Evolutionary conservation across 2,113 vertebrate species (phyloP).

Genomic region (Podiceps cristatus): DNA sequence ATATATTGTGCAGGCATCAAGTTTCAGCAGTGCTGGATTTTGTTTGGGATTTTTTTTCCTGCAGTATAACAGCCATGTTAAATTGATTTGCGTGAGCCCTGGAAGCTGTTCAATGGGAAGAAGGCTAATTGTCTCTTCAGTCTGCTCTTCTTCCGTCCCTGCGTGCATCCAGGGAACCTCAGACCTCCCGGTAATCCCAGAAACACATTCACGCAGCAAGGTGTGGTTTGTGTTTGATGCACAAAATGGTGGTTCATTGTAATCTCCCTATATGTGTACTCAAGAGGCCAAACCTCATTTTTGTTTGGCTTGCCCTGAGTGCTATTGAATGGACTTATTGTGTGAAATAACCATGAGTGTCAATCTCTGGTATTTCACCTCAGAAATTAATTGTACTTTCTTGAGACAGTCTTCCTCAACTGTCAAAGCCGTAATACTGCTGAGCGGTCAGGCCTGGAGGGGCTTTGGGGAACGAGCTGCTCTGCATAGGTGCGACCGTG

Average conservation of each 20-base stretch:
- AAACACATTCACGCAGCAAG: background rate
- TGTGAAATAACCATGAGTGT: slow-evolving; percentile 42
- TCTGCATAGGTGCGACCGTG: background rate
- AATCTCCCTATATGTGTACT: background rate
- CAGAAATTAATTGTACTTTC: slow-evolving; percentile 56
- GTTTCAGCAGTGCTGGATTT: slow-evolving; percentile 24
- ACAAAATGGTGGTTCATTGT: background rate
- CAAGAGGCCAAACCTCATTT: slow-evolving; percentile 29
- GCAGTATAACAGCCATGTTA: background rate
- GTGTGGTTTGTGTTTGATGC: background rate
- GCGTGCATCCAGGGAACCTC: background rate
- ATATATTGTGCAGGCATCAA: background rate
- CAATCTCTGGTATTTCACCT: slow-evolving; percentile 53
- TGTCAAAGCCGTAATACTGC: slow-evolving; percentile 35
- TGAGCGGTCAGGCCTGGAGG: background rate
- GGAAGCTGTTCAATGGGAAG: slow-evolving; percentile 7
- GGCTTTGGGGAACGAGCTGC: background rate
- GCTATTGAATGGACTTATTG: slow-evolving; percentile 24
- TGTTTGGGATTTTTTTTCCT: background rate
- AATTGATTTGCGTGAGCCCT: background rate
- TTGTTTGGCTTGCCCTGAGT: background rate
- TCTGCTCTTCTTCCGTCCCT: background rate
- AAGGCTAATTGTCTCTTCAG: background rate
- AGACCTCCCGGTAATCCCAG: background rate
- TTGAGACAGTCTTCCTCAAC: slow-evolving; percentile 41